Evolutionary conservation across 1,140 invertebrate species (phyloP), one percentile per base, ranked within the genome.

Genomic region (Drosophila melanica): DNA sequence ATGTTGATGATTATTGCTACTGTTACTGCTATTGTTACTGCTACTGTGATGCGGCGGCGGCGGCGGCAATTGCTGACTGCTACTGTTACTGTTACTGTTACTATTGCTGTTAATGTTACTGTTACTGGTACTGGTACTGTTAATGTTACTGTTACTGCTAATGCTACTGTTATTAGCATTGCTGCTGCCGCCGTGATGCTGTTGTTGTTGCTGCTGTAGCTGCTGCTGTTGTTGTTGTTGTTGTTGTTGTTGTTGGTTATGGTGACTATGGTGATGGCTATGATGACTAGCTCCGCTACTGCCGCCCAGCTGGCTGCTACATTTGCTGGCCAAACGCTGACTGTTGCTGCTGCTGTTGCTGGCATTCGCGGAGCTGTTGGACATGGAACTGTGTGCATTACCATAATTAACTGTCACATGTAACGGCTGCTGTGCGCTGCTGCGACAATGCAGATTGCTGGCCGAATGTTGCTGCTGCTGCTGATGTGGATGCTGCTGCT

Each of bases 291-390:
- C 68, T 64, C 54, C 57, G 64, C 50, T 48, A 48, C 12, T 68
- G 69, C 68, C 75, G 59, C 59, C 64, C 78, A 76, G 57, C 69
- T 71, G 75, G 59, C 68, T 75, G 71, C 55, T 54, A 59, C 57
- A 71, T 68, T 62, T 62, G 68, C 55, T 77, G 63, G 48, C 54
- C 45, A 54, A 60, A 92, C n/a, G 93, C 93, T 76, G 39, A 41
- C 14, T 51, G 57, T 47, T 62, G 55, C 30, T 74, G 51, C 51
- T 86, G 55, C 37, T 74, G 51, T 45, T 89, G 72, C 51, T 80
- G 67, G 76, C 39, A 51, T 50, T 55, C 44, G 64, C 41, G 39
- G 65, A 35, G 41, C 69, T 68, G 41, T 27, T 50, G 44, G 71
- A 62, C 54, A 60, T 77, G 64, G 67, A 66, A 64, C 60, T 81